Evolutionary conservation across 2,113 vertebrate species (phyloP), one percentile per base, ranked within the genome.

Genomic region (Urocolius indicus): DNA sequence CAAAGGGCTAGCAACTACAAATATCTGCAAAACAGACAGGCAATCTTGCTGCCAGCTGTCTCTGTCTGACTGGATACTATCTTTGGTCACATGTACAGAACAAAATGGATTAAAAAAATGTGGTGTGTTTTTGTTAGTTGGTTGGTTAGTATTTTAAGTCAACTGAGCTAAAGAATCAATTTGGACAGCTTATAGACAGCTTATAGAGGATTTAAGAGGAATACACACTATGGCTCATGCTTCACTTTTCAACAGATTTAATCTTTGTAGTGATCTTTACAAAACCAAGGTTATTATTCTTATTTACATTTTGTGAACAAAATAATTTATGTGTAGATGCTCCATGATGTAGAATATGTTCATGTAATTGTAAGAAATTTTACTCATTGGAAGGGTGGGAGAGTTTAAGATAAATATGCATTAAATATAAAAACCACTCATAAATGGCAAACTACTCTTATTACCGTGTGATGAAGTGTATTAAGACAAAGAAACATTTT

Each of bases 21-120:
- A 71, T 85, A 87, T 58, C 85, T 75, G 71, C 67, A 83, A 82
- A 95, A 77, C 73, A 84, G 55, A 71, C 76, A 81, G 75, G 52
- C 69, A 94, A 49, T 67, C 51, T 81, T 88, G 36, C 84, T 94
- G 82, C 95, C 94, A 96, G 79, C 76, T 96, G 95, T 74, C 80
- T 90, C 49, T 89, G 46, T 82, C 82, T 90, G 93, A 93, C 51
- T 94, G 69, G 73, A 67, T 83, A 65, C 48, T 43, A 52, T 90
- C 79, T 89, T 94, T 51, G 57, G 55, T 87, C 83, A 65, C 41
- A 67, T 15, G 26, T 69, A 63, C 52, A 32, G 59, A 82, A 80
- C 17, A 83, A 7, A 86, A 85, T n/a, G 19, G 62, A 78, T 48
- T 8, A 49, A 82, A 61, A 55, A 73, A 49, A 22, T 2, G 4